phyloP scores from a whole-genome alignment of 2,113 vertebrate species.

The Ivindomyrus marchei region DNA sequence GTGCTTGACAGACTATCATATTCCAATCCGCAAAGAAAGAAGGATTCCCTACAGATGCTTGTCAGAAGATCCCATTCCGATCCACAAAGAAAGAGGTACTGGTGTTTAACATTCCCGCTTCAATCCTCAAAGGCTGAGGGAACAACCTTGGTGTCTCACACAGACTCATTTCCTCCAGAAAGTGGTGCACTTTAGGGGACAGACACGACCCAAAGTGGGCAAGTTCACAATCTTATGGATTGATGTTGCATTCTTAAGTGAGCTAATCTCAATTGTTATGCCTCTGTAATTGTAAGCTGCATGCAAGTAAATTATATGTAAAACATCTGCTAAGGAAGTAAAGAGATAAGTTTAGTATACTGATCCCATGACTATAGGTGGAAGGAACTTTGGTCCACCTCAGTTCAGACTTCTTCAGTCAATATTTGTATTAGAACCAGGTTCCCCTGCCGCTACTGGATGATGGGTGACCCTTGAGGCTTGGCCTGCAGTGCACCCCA shows the following conservation, averaged over 20 bases:
- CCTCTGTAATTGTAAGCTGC: not conserved
- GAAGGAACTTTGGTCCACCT: not conserved
- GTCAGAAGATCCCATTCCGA: not conserved
- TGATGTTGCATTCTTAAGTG: not conserved
- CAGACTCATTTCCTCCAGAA: not conserved
- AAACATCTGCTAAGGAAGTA: not conserved
- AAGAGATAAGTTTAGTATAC: not conserved
- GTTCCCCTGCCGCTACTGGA: not conserved
- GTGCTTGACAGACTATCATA: not conserved
- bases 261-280: not conserved
- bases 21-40: not conserved
- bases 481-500: not conserved
- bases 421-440: not conserved
- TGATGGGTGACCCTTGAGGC: not conserved
- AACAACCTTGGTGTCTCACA: not conserved
- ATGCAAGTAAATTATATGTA: not conserved
- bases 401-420: not conserved
- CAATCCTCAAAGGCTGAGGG: not conserved
- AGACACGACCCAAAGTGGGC: not conserved
- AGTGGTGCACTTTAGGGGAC: not conserved
- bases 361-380: not conserved
- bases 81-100: not conserved
- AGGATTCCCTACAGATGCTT: not conserved
- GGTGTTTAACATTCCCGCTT: not conserved
- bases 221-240: not conserved